These are phyloP conservation scores for Ischnus inquisitorius DNA, from an alignment of 2,888 invertebrate species.

Conservation along the genomic window DNA sequence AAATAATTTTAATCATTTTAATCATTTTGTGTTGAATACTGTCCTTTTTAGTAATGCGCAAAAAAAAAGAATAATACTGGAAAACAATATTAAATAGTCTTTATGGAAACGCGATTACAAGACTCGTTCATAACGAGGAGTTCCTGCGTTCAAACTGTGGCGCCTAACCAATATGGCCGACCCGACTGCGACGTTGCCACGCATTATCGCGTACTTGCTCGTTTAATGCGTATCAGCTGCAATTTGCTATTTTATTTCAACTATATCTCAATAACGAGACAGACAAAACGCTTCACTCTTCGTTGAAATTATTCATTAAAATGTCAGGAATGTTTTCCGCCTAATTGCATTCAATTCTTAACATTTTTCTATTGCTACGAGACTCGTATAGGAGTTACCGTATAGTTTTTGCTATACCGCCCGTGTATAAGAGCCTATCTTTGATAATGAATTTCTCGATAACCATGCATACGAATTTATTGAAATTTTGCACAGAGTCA, in stretches of 20 bases:
- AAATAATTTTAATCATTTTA: too few relatives aligned
- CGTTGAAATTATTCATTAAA: not conserved
- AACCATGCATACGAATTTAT: not conserved
- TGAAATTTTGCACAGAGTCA: not conserved
- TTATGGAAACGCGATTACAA: too few relatives aligned
- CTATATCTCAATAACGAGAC: not conserved
- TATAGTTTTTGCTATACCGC: not conserved
- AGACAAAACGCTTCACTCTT: not conserved
- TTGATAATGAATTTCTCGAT: not conserved
- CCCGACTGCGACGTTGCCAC: too few relatives aligned
- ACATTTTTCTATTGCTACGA: not conserved
- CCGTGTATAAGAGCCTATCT: too few relatives aligned
- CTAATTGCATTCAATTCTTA: not conserved
- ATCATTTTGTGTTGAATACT: too few relatives aligned
- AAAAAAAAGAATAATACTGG: too few relatives aligned
- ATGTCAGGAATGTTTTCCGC: not conserved
- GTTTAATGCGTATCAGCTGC: not conserved
- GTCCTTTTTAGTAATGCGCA: too few relatives aligned
- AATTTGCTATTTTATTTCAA: not conserved
- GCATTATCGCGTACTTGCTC: too few relatives aligned
- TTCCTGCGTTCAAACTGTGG: too few relatives aligned
- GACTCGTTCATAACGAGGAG: too few relatives aligned
- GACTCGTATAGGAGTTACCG: not conserved
- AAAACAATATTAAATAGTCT: too few relatives aligned
- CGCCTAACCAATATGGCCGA: too few relatives aligned